Conservation (phyloP, 2,797 vertebrate genomes). For the Squalus acanthias region DNA sequence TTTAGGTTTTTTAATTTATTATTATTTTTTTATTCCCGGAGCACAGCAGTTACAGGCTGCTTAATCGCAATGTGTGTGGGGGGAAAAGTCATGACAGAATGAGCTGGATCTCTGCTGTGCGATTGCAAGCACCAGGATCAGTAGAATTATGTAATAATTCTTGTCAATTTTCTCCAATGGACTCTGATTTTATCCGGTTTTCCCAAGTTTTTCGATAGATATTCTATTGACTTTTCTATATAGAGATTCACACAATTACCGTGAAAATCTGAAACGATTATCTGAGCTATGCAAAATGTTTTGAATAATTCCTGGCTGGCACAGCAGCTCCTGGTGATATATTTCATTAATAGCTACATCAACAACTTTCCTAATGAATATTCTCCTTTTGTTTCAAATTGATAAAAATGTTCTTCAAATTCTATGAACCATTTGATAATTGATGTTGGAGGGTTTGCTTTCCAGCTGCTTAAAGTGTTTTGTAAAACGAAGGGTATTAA, state of each 20-base stretch:
- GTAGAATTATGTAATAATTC: background rate
- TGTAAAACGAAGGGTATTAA: background rate
- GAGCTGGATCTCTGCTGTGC: background rate
- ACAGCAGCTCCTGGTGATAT: background rate
- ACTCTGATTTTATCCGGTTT: background rate
- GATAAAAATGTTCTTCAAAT: conserved; percentile 18
- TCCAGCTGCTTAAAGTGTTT: background rate
- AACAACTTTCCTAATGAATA: background rate
- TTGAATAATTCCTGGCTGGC: conserved; percentile 20
- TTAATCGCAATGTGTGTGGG: background rate
- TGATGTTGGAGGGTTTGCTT: background rate
- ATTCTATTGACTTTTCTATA: background rate
- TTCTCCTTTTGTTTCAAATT: conserved; percentile 1
- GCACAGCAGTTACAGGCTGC: background rate
- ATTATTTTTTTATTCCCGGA: background rate
- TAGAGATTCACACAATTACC: background rate
- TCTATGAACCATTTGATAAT: conserved; percentile 15
- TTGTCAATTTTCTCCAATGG: background rate
- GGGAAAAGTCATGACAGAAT: background rate
- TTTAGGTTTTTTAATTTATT: background rate
- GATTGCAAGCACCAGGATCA: background rate
- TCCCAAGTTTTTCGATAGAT: no score
- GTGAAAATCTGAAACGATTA: background rate
- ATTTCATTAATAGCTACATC: conserved; percentile 17
- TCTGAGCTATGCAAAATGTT: conserved; percentile 6